phyloP scores from a whole-genome alignment of 2,113 vertebrate species.

The Campylomormyrus tamandua region DNA sequence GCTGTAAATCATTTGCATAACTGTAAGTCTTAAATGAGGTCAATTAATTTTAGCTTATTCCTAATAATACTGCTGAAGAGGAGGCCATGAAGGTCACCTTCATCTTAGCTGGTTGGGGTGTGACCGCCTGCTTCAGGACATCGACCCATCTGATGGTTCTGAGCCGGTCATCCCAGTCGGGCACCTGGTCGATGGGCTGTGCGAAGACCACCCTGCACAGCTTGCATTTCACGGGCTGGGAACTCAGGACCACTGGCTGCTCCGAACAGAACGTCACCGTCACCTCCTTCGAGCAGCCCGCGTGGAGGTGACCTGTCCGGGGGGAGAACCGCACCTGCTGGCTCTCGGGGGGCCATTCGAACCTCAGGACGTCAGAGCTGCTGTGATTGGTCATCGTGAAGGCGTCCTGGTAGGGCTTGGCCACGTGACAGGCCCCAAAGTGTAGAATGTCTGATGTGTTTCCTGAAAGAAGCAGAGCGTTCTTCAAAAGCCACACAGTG shows the following conservation, averaged over 20 bases:
- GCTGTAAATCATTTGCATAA: neutral
- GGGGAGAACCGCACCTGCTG: constrained; percentile 65
- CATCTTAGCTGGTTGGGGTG: constrained; percentile 44
- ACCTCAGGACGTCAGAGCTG: constrained; percentile 55
- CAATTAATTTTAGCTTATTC: neutral
- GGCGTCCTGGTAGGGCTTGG: constrained; percentile 50
- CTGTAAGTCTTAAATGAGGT: neutral
- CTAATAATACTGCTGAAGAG: neutral
- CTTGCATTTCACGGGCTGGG: constrained; percentile 58
- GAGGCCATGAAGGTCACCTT: constrained; percentile 52
- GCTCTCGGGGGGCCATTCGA: constrained; percentile 66
- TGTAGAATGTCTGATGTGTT: constrained; percentile 59
- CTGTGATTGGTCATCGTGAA: constrained; percentile 78
- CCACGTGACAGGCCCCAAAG: constrained; percentile 74
- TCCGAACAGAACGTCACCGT: constrained; percentile 65
- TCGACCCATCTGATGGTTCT: constrained; percentile 61
- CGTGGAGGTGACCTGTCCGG: constrained; percentile 80
- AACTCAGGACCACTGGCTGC: constrained; percentile 48
- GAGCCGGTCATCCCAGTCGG: constrained; percentile 75
- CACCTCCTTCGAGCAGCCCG: constrained; percentile 72
- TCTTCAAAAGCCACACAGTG: neutral
- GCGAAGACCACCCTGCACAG: constrained; percentile 64
- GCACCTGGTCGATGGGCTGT: constrained; percentile 61
- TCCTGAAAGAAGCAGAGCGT: constrained; percentile 37
- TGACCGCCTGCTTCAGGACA: neutral